Base-by-base conservation (phyloP, 1,140 invertebrate species). In the Bombus confusus region DNA sequence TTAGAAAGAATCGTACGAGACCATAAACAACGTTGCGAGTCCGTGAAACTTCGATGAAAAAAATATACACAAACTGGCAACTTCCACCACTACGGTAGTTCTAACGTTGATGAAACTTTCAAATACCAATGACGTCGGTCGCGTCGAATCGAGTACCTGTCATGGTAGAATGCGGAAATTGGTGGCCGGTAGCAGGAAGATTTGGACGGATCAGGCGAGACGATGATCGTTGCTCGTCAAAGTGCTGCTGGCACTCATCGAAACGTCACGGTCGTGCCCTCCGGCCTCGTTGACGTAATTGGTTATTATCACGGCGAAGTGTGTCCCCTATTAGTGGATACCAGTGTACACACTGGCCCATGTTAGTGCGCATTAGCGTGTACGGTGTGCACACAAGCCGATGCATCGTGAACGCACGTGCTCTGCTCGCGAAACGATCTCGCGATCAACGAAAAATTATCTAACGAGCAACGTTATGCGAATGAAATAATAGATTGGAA, bases 221-320 rank as follows among this genome's bases (percentile, higher is more conserved):
- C 15, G 52, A 83, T 10, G 59, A 47, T 31, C 9, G n/a, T 4
- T 18, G 13, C 28, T 83, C 3, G 64, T 59, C 59, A 3, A 69
- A 68, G 72, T 81, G 52, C 31, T 10, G 15, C 34, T 3, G 72
- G n/a, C n/a, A 41, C 59, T 78, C 57, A 18, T 83, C 43, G 69
- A 85, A 79, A 85, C 82, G 86, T 87, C 86, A 85, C 69, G 81
- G 82, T 80, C 80, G 47, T 83, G 74, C 80, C 80, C 80, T 75
- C 82, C 75, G 75, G 69, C 82, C 82, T 84, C 62, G 75, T 87
- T 79, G 68, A 57, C 68, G 75, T 84, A 87, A 87, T 87, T 87
- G 82, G 75, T 87, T 87, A 87, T 87, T 84, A 87, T 87, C 86
- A 75, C 82, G 79, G 71, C 71, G 59, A 87, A 87, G 86, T 87